Evolutionary conservation across 2,113 vertebrate species (phyloP).

Genomic region (Percopsis transmontana): DNA sequence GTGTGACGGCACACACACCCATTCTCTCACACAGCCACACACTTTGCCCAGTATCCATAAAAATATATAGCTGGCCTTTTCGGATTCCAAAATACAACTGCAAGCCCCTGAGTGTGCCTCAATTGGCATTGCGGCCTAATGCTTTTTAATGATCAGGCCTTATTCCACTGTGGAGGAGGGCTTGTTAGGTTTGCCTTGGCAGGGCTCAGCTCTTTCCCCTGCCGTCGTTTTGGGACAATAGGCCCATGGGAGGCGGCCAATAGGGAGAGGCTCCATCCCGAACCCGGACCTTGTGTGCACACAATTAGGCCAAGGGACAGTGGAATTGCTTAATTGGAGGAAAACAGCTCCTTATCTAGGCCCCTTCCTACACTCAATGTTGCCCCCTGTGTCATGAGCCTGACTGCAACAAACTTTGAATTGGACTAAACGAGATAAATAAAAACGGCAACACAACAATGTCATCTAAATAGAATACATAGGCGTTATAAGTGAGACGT

Average conservation of each 20-base stretch:
- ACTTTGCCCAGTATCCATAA: slow-evolving; percentile 21
- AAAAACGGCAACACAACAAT: slow-evolving; percentile 3
- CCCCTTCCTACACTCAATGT: slow-evolving; percentile 53
- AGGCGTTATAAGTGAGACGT: slow-evolving; percentile 23
- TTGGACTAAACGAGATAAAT: slow-evolving; percentile 11
- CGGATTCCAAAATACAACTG: slow-evolving; percentile 14
- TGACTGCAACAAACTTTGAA: slow-evolving; percentile 38
- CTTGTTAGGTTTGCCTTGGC: slow-evolving; percentile 71
- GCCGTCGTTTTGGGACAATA: slow-evolving; percentile 70
- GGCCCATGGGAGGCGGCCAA: slow-evolving; percentile 70
- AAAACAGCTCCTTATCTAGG: slow-evolving; percentile 69
- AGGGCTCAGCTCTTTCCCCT: slow-evolving; percentile 56
- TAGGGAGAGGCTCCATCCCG: slow-evolving; percentile 64
- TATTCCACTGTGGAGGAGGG: slow-evolving; percentile 55
- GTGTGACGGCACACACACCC: slow-evolving; percentile 8
- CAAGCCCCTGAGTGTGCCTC: slow-evolving; percentile 49
- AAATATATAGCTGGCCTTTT: slow-evolving; percentile 27
- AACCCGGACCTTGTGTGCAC: slow-evolving; percentile 62
- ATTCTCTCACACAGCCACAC: slow-evolving; percentile 9
- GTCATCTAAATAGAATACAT: background rate
- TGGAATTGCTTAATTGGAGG: slow-evolving; percentile 78
- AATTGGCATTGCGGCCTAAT: slow-evolving; percentile 51
- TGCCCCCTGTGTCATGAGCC: slow-evolving; percentile 43
- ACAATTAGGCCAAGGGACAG: slow-evolving; percentile 74
- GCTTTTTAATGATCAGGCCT: slow-evolving; percentile 69